A percentile compares a stretch with the other conserved stretches of the same genome.
Evolutionary conservation across 2,797 vertebrate species (phyloP).

Genomic region (Ataeniobius toweri): DNA sequence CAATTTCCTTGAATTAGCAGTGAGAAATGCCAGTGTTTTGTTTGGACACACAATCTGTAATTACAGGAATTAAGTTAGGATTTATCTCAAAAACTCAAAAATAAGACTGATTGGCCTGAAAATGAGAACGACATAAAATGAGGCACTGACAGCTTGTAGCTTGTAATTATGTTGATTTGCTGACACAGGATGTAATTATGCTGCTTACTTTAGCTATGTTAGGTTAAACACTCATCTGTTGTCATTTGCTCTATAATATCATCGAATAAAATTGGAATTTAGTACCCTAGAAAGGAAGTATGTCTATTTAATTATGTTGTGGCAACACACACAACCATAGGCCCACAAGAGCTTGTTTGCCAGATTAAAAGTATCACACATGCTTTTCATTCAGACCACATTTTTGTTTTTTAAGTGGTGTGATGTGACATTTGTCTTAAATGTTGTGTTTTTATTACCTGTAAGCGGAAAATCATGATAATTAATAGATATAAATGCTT

Average conservation of each 20-base stretch:
- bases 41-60: constrained; percentile 51
- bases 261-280: constrained; percentile 33
- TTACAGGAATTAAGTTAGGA: constrained; percentile 54
- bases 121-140: constrained; percentile 56
- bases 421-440: no score
- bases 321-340: constrained; percentile 4
- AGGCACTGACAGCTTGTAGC: constrained; percentile 60
- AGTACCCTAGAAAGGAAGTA: constrained; percentile 12
- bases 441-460: constrained; percentile 15
- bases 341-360: not conserved
- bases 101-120: constrained; percentile 50
- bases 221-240: constrained; percentile 54
- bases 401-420: no score
- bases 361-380: no score
- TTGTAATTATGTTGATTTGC: constrained; percentile 67
- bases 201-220: constrained; percentile 63
- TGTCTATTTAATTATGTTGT: constrained; percentile 28
- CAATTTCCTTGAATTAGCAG: constrained; percentile 17
- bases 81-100: constrained; percentile 39
- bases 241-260: constrained; percentile 33
- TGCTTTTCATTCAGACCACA: no score
- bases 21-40: constrained; percentile 24
- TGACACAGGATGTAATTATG: constrained; percentile 61
- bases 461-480: constrained; percentile 27
- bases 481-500: no score